Evolutionary conservation across 2,113 vertebrate genomes (phyloP).

Genomic region (Pterocles gutturalis): DNA sequence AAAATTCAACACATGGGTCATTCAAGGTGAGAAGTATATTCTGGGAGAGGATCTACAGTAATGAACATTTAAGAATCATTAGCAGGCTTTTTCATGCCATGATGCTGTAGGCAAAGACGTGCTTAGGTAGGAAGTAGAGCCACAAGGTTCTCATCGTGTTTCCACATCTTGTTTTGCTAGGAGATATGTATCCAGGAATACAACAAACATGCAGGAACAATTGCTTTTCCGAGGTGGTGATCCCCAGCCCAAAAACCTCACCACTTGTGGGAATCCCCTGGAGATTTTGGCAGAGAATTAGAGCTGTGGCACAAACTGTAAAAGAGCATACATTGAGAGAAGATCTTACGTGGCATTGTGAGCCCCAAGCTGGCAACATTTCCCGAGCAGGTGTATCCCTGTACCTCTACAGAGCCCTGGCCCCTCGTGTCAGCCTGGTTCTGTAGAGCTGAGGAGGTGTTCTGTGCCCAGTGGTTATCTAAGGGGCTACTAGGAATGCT

Average conservation of each 20-base stretch:
- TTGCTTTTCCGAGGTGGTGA: not conserved
- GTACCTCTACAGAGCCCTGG: not conserved
- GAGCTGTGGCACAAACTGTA: not conserved
- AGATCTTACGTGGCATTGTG: fast-evolving
- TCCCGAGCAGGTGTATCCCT: fast-evolving
- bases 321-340: not conserved
- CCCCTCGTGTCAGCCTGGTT: not conserved
- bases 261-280: not conserved
- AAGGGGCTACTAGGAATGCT: not conserved
- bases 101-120: conserved; percentile 48
- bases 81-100: conserved; percentile 56
- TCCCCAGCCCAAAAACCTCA: not conserved
- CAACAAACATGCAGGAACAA: not conserved
- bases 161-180: conserved; percentile 17
- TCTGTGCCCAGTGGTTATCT: not conserved
- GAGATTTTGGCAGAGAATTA: not conserved
- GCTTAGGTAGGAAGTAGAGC: conserved; percentile 23
- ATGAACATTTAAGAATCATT: conserved; percentile 67
- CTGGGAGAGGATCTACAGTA: conserved; percentile 51
- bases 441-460: fast-evolving
- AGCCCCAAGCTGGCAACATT: fast-evolving
- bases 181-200: not conserved
- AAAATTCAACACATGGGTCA: conserved; percentile 68
- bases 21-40: conserved; percentile 69
- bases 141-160: conserved; percentile 29